Conservation (phyloP, 2,113 vertebrate genomes). For the Taxidea taxus region DNA sequence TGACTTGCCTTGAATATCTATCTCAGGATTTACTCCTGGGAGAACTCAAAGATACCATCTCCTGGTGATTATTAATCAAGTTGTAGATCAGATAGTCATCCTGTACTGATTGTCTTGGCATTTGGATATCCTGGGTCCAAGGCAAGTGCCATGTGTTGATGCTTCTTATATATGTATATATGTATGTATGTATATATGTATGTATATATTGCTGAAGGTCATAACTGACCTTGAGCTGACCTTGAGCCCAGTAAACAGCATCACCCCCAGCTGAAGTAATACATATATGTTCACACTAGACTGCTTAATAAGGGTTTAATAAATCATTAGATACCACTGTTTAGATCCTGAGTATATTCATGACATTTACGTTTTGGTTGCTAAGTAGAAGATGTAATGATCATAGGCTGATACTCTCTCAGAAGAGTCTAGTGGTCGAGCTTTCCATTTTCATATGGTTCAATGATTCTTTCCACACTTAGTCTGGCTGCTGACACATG, state of each 20-base stretch:
- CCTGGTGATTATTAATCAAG: neutral
- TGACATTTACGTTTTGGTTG: constrained; percentile 17
- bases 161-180: neutral
- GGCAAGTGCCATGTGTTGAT: neutral
- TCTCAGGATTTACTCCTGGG: neutral
- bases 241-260: neutral
- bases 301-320: neutral
- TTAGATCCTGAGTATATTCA: neutral
- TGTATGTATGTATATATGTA: neutral
- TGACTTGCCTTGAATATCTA: neutral
- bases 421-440: constrained; percentile 21
- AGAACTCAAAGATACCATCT: neutral
- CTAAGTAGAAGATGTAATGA: constrained; percentile 24
- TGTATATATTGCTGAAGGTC: neutral
- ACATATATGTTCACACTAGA: neutral
- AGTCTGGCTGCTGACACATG: constrained; percentile 36
- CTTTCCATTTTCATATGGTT: constrained; percentile 24
- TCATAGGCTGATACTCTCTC: neutral
- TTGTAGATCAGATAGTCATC: neutral
- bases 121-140: neutral
- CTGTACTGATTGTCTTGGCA: neutral
- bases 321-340: constrained; percentile 1
- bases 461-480: constrained; percentile 51
- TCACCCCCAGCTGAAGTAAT: neutral
- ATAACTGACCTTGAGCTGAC: neutral